These are phyloP conservation scores for Hydrozoanthus gracilis DNA, from an alignment of 92 coral and sea anemone genomes.

Conservation along the genomic window DNA sequence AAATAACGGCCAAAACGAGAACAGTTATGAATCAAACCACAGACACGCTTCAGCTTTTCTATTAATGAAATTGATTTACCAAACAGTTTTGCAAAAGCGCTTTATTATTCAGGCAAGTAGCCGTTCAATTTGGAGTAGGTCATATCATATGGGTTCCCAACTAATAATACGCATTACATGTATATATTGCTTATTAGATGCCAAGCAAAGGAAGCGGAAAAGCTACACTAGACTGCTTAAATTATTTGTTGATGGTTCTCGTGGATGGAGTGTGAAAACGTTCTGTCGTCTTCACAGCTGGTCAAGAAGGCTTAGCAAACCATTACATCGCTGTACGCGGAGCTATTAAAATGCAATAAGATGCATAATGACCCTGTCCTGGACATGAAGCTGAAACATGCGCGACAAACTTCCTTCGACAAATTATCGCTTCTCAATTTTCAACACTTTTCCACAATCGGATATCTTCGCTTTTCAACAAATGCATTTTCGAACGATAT, in stretches of 20 bases:
- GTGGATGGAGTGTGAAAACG: background rate
- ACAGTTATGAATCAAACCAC: too few species aligned
- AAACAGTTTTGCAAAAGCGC: too few species aligned
- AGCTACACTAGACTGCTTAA: background rate
- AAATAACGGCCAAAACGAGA: too few species aligned
- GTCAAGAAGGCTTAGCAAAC: background rate
- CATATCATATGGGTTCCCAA: too few species aligned
- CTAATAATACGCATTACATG: too few species aligned
- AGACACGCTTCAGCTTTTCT: too few species aligned
- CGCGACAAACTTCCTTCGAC: conserved; percentile 47
- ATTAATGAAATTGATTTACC: too few species aligned
- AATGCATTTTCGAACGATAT: conserved; percentile 32
- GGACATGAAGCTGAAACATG: conserved; percentile 5
- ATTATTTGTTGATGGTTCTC: conserved; percentile 1
- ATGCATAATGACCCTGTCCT: conserved; percentile 10
- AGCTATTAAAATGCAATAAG: conserved; percentile 47
- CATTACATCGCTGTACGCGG: background rate
- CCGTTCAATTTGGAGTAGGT: too few species aligned
- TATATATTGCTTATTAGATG: too few species aligned
- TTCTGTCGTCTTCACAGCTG: conserved; percentile 23
- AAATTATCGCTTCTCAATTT: conserved; percentile 47
- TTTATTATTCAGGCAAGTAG: too few species aligned
- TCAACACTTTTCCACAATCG: conserved; percentile 38
- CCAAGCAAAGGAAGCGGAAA: too few species aligned
- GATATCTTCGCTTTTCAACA: conserved; percentile 39